Percentiles rank a stretch among this genome's conserved stretches.
These are phyloP conservation scores for Vireo griseus DNA, from an alignment of 2,797 vertebrate species.

Conservation along the genomic window DNA sequence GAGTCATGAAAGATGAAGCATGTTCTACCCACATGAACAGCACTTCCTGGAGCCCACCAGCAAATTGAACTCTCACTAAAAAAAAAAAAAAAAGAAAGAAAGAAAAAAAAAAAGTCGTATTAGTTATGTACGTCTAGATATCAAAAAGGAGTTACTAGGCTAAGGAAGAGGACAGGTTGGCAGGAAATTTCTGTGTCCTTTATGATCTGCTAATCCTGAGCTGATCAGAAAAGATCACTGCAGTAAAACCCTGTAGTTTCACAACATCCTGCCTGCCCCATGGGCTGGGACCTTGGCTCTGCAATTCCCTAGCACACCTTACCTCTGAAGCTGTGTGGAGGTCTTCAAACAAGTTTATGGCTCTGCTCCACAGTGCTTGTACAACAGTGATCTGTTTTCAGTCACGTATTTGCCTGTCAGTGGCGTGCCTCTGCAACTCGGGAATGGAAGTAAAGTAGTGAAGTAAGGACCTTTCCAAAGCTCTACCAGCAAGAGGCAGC, in stretches of 20 bases:
- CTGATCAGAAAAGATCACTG: not conserved
- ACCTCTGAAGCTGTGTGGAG: not conserved
- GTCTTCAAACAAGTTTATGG: not conserved
- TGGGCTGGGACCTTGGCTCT: not conserved
- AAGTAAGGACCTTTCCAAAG: not conserved
- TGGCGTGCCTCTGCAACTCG: not conserved
- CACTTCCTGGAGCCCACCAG: not conserved
- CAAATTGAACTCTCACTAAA: not conserved
- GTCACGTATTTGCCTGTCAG: not conserved
- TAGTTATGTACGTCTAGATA: not conserved
- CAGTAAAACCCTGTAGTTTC: not conserved
- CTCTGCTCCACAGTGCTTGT: not conserved
- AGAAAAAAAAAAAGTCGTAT: not conserved
- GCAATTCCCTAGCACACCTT: not conserved
- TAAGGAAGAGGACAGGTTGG: not conserved
- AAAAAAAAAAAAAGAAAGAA: not conserved
- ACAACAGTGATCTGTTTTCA: not conserved
- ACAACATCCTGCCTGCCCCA: not conserved
- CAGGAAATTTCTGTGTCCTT: not conserved
- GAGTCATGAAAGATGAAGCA: not conserved
- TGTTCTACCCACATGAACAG: not conserved
- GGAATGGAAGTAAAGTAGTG: not conserved
- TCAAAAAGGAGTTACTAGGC: not conserved
- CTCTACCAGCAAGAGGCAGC: not conserved
- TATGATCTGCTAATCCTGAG: not conserved